Evolutionary conservation across 2,113 vertebrate species (phyloP).

Genomic region (Crotalus helleri): DNA sequence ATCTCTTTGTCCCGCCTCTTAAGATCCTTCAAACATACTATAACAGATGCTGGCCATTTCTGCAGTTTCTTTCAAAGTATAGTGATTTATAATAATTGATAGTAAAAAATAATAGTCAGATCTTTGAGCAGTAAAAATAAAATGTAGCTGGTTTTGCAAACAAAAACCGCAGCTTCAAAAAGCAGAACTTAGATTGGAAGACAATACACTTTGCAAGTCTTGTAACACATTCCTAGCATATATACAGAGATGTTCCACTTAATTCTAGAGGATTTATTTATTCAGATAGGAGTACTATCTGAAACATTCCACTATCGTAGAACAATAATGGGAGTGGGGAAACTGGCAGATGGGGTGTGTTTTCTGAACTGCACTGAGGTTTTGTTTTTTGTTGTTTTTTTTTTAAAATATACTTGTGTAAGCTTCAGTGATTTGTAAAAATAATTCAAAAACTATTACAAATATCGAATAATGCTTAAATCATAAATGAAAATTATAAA

Average conservation of each 20-base stretch:
- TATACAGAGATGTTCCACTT: neutral
- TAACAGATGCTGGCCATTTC: neutral
- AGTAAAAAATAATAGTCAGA: neutral
- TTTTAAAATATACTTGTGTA: neutral
- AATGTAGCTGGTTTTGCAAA: neutral
- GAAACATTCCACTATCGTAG: fast-evolving
- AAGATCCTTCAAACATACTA: neutral
- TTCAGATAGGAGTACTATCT: fast-evolving
- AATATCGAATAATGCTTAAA: neutral
- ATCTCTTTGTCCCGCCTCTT: neutral
- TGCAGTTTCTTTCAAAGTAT: neutral
- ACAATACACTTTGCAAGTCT: neutral
- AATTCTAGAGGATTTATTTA: neutral
- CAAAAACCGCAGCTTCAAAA: neutral
- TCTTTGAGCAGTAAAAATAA: neutral
- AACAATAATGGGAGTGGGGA: neutral
- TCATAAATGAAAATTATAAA: neutral
- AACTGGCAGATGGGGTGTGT: neutral
- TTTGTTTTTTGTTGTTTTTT: too few species aligned
- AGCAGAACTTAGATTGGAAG: neutral
- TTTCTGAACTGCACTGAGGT: neutral
- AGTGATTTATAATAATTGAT: neutral
- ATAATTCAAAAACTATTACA: neutral
- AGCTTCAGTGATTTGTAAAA: neutral
- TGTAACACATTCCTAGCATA: neutral